These are phyloP conservation scores for Oryctes rhinoceros DNA, from an alignment of 1,140 invertebrate genomes.

Conservation along the genomic window DNA sequence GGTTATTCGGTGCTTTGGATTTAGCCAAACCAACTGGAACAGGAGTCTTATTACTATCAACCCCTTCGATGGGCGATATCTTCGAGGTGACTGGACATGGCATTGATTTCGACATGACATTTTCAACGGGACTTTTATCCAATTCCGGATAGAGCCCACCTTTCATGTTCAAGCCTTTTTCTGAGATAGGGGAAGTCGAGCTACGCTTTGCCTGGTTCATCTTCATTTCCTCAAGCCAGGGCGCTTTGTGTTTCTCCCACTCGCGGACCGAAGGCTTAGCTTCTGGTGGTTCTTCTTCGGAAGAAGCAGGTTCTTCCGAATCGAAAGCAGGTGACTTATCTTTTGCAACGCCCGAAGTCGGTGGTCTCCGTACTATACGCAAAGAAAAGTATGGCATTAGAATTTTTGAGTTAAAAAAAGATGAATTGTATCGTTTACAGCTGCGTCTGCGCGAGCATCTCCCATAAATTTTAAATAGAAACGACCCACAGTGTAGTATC, in stretches of 20 bases:
- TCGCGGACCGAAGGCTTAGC: slow-evolving; percentile 64
- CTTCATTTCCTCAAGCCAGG: slow-evolving; percentile 75
- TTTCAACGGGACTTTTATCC: slow-evolving; percentile 49
- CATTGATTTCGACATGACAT: slow-evolving; percentile 55
- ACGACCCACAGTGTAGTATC: no score
- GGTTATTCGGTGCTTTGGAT: slow-evolving; percentile 41
- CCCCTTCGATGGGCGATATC: slow-evolving; percentile 36
- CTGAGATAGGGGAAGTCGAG: slow-evolving; percentile 60
- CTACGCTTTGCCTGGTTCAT: slow-evolving; percentile 71
- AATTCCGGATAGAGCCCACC: slow-evolving; percentile 40
- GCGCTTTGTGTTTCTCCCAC: slow-evolving; percentile 71
- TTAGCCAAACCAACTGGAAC: neutral
- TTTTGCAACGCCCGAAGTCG: slow-evolving; percentile 18
- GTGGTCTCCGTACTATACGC: slow-evolving; percentile 23
- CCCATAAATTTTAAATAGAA: no score
- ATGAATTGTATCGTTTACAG: no score
- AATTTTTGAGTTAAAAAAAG: neutral
- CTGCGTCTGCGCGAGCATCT: no score
- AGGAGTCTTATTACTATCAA: neutral
- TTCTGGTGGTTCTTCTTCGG: slow-evolving; percentile 60
- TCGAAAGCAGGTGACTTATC: slow-evolving; percentile 50
- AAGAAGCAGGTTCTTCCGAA: slow-evolving; percentile 53
- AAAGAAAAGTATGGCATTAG: neutral
- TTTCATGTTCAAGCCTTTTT: slow-evolving; percentile 43
- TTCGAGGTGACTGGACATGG: slow-evolving; percentile 42